A percentile compares a stretch with the other conserved stretches of the same genome.
phyloP scores from a whole-genome alignment of 2,797 vertebrate genomes.

The Danio albolineatus region DNA sequence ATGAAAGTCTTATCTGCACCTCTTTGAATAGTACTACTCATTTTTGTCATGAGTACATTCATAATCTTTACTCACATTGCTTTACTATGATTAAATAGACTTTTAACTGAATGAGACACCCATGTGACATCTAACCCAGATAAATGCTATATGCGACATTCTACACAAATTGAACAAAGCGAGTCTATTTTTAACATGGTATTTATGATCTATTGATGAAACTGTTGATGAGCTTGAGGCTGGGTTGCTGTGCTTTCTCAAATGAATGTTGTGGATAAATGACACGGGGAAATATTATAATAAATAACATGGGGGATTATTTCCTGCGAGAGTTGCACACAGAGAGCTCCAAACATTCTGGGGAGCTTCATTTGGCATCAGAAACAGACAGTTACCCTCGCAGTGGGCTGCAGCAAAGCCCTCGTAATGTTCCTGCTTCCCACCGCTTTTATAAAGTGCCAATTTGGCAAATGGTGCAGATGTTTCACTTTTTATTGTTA shows the following conservation, averaged over 20 bases:
- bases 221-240: constrained; percentile 7
- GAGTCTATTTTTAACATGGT: background rate
- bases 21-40: too few relatives aligned
- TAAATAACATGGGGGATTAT: constrained; percentile 52
- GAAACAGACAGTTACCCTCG: constrained; percentile 63
- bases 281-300: constrained; percentile 44
- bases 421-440: constrained; percentile 59
- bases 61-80: too few relatives aligned
- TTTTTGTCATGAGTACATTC: too few relatives aligned
- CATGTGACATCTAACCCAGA: background rate
- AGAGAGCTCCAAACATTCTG: constrained; percentile 43
- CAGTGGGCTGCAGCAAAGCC: constrained; percentile 60
- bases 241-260: constrained; percentile 36
- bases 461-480: constrained; percentile 63
- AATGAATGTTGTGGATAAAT: constrained; percentile 44
- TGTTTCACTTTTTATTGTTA: constrained; percentile 60
- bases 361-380: constrained; percentile 56
- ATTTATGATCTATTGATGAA: background rate
- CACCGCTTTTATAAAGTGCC: constrained; percentile 62
- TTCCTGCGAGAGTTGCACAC: constrained; percentile 52
- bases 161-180: background rate
- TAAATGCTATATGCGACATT: too few relatives aligned
- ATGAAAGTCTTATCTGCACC: too few relatives aligned
- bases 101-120: background rate
- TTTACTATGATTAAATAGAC: background rate